phyloP scores from a whole-genome alignment of 2,797 vertebrate genomes.

The Hyperoplus lanceolatus region DNA sequence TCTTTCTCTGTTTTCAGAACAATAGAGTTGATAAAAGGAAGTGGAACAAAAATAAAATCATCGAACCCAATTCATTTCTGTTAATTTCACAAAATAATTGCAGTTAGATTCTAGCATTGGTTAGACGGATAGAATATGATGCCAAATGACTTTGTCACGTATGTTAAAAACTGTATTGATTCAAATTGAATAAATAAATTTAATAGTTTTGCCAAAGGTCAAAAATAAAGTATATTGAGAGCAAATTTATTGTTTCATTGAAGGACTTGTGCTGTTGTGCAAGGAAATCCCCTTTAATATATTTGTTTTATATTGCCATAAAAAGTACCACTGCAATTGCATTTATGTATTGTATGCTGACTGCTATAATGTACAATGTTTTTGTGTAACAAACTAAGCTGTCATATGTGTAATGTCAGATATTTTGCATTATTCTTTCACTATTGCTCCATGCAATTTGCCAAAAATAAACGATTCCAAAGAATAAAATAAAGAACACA shows the following conservation, averaged over 20 bases:
- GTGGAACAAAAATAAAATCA: conserved; percentile 10
- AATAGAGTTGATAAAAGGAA: conserved; percentile 23
- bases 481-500: conserved; percentile 71
- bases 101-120: conserved; percentile 20
- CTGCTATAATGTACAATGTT: conserved; percentile 50
- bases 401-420: conserved; percentile 65
- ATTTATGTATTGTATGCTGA: conserved; percentile 64
- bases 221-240: conserved; percentile 38
- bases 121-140: conserved; percentile 37
- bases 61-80: conserved; percentile 34
- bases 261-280: conserved; percentile 51
- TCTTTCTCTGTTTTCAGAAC: conserved; percentile 65
- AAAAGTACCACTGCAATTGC: conserved; percentile 72
- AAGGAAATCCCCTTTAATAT: conserved; percentile 77
- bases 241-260: conserved; percentile 49
- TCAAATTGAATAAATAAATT: conserved; percentile 72
- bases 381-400: conserved; percentile 53
- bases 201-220: conserved; percentile 68
- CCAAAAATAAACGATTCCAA: conserved; percentile 61
- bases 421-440: conserved; percentile 69
- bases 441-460: conserved; percentile 68
- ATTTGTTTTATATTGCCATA: conserved; percentile 80
- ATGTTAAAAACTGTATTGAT: conserved; percentile 69
- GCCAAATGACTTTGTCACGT: conserved; percentile 50
- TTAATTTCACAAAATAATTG: conserved; percentile 47